Conservation (phyloP, 2,888 invertebrate genomes). For the Acrobasis repandana region DNA sequence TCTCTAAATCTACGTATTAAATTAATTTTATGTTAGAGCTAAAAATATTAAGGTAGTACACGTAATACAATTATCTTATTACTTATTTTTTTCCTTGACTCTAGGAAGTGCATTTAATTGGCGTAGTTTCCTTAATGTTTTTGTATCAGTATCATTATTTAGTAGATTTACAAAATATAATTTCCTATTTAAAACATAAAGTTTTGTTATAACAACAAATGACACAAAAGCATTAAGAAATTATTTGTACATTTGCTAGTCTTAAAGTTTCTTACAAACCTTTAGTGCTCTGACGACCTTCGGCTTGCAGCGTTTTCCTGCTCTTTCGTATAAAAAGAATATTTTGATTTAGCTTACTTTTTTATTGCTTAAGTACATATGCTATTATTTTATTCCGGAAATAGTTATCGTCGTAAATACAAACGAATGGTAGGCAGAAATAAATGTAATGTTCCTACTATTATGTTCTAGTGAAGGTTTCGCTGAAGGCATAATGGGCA, state of each 20-base stretch:
- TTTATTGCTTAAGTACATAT: too few relatives aligned
- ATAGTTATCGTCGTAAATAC: not conserved
- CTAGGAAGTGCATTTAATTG: not conserved
- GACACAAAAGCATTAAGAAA: not conserved
- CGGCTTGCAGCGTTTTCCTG: conserved; percentile 2
- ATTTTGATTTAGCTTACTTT: not conserved
- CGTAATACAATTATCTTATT: not conserved
- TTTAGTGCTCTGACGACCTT: conserved; percentile 12
- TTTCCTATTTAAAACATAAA: too few relatives aligned
- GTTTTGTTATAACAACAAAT: too few relatives aligned
- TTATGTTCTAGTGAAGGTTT: not conserved
- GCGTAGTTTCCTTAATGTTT: conserved; percentile 5
- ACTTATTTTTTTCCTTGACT: not conserved
- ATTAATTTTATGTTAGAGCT: too few relatives aligned
- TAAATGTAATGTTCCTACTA: not conserved
- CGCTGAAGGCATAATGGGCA: not conserved
- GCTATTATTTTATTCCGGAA: too few relatives aligned
- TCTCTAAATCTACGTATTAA: not conserved
- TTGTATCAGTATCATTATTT: not conserved
- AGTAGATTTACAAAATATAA: too few relatives aligned
- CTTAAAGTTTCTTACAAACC: conserved; percentile 1
- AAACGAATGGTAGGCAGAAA: not conserved
- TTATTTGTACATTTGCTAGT: conserved; percentile 15
- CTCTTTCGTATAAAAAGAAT: not conserved
- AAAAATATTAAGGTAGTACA: too few relatives aligned